A percentile compares a stretch with the other conserved stretches of the same genome.
These are phyloP conservation scores for Aquila chrysaetos DNA, from an alignment of 2,797 vertebrate species.

Conservation along the genomic window DNA sequence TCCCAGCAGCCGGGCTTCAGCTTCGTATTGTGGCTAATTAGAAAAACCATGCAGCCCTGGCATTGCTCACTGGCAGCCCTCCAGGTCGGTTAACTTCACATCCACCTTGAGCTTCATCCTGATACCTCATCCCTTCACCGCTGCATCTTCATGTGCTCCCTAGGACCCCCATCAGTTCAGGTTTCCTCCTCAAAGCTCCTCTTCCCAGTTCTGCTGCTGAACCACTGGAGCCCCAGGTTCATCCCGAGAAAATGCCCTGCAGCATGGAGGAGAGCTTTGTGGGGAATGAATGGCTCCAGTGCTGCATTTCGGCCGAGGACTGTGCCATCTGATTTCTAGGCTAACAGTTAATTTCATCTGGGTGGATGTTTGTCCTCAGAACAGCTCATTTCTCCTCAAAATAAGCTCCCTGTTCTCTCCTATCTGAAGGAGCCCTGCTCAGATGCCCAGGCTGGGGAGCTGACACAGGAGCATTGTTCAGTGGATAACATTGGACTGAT, in stretches of 20 bases:
- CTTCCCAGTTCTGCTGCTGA: not conserved
- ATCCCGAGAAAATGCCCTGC: not conserved
- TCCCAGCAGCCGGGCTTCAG: conserved; percentile 36
- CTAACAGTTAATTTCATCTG: not conserved
- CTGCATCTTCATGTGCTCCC: not conserved
- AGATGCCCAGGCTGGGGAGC: not conserved
- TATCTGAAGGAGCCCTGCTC: not conserved
- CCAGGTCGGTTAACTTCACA: not conserved
- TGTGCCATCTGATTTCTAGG: not conserved
- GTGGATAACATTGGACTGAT: not conserved
- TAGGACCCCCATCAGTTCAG: not conserved
- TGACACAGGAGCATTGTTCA: not conserved
- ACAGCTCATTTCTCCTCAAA: not conserved
- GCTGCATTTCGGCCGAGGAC: not conserved
- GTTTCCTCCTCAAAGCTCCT: not conserved
- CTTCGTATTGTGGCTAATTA: conserved; percentile 48
- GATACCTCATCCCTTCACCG: not conserved
- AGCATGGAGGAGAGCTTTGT: not conserved
- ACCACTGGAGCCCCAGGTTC: not conserved
- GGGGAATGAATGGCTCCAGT: not conserved
- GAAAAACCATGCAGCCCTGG: not conserved
- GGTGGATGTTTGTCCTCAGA: not conserved
- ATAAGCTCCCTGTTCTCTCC: not conserved
- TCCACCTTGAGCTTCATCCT: not conserved
- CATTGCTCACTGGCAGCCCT: not conserved